Conservation (phyloP, 2,797 vertebrate species). For the Hephaestus fuliginosus region DNA sequence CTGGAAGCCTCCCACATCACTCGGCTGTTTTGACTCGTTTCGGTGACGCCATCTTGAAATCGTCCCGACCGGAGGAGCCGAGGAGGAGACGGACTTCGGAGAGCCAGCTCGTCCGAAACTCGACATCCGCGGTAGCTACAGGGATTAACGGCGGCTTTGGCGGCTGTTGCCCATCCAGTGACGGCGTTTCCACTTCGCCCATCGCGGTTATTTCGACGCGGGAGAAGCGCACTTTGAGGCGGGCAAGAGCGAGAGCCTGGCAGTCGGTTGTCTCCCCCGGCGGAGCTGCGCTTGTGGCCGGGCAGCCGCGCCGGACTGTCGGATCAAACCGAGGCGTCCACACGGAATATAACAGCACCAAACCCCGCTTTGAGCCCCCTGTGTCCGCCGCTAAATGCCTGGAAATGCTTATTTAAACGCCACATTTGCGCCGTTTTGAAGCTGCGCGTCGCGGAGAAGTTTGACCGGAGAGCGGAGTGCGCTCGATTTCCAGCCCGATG, state of each 20-base stretch:
- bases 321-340: slow-evolving; percentile 27
- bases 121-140: slow-evolving; percentile 32
- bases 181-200: slow-evolving; percentile 16
- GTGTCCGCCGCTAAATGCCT: fast-evolving
- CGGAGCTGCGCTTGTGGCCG: slow-evolving; percentile 68
- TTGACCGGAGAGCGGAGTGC: slow-evolving; percentile 70
- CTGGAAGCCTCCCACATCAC: background rate
- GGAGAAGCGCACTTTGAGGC: slow-evolving; percentile 48
- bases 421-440: slow-evolving; percentile 20
- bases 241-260: slow-evolving; percentile 40
- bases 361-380: fast-evolving
- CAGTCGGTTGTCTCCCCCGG: slow-evolving; percentile 61
- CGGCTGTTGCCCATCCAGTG: background rate
- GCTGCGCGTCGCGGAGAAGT: slow-evolving; percentile 67
- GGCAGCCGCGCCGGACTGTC: slow-evolving; percentile 54
- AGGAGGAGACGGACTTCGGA: slow-evolving; percentile 72
- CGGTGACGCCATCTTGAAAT: slow-evolving; percentile 84
- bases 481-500: slow-evolving; percentile 77
- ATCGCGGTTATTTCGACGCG: background rate
- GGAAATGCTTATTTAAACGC: background rate
- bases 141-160: slow-evolving; percentile 53
- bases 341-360: slow-evolving; percentile 44
- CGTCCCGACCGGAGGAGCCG: slow-evolving; percentile 74
- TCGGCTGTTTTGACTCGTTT: slow-evolving; percentile 12
- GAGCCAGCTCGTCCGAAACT: slow-evolving; percentile 66